Conservation (phyloP, 2,113 vertebrate genomes). For the Phocoena phocoena region DNA sequence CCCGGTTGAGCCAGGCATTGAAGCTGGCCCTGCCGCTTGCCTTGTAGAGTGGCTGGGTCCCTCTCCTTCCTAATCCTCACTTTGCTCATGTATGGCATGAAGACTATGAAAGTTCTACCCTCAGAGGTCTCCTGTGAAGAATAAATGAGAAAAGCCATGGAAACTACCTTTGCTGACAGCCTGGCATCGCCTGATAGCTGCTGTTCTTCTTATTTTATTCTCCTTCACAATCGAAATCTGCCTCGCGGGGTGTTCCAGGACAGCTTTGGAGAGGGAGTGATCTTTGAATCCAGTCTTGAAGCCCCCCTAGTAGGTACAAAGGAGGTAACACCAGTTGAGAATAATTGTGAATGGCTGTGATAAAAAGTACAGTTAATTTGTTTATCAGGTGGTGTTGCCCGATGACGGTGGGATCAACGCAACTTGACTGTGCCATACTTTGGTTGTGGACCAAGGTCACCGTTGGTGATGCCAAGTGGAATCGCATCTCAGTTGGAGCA, state of each 20-base stretch:
- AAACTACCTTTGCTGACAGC: neutral
- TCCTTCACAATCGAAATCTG: neutral
- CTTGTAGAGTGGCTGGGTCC: neutral
- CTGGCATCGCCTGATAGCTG: neutral
- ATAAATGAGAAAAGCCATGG: neutral
- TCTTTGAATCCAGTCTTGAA: neutral
- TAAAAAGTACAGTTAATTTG: neutral
- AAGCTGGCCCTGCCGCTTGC: neutral
- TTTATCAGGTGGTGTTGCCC: neutral
- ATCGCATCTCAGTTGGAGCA: neutral
- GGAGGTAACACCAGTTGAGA: neutral
- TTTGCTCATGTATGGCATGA: neutral
- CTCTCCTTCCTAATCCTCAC: neutral
- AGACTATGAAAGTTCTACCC: neutral
- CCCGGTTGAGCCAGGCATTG: fast-evolving
- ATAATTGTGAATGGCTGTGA: neutral
- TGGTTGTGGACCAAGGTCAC: neutral
- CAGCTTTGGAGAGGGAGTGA: neutral
- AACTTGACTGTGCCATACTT: neutral
- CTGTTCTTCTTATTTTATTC: neutral
- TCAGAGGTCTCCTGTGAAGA: neutral
- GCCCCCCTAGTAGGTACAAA: neutral
- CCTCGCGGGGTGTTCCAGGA: neutral
- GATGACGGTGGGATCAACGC: neutral
- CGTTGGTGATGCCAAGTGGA: neutral